Evolutionary conservation across 2,797 vertebrate genomes (phyloP), one percentile per base, ranked within the genome.

Genomic region (Xenops minutus): DNA sequence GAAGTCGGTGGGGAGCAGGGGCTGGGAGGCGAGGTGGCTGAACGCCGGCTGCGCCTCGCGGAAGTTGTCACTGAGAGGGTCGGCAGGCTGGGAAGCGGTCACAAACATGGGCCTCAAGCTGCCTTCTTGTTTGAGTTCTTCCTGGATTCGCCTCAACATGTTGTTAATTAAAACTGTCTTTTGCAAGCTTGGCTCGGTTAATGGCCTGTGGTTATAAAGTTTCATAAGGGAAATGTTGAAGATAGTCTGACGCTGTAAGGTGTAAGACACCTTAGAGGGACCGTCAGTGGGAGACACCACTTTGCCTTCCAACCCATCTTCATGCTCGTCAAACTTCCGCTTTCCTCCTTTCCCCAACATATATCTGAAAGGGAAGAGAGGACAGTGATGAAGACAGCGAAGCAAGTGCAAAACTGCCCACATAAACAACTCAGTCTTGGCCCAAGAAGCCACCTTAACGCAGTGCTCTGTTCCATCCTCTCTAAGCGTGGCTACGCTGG

Each of bases 201-300:
- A 98, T 15, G 99, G 98, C 94, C 99, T 98, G 96, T 99, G 99
- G 98, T 98, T 99, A 94, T 99, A 99, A 94, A 99, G 98, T 98
- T 99, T 99, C 99, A 99, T 99, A 97, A 99, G 98, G 94, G 99
- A 99, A 99, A 99, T 99, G 98, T 99, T 99, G 98, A 99, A 99
- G 98, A 99, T 99, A 98, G 99, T 99, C 98, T 99, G 99, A 83
- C 99, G 98, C 98, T 99, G 99, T 98, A 99, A 98, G 83, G 99
- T 99, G 98, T 99, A 99, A 30, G 99, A 99, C 97, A 99, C 99
- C 98, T 99, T 99, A 92, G 99, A 99, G 76, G 99, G 98, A 96
- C 99, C 99, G 14, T 99, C 99, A 67, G 97, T 96, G 90, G 98
- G 98, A 98, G 98, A 99, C 98, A 99, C 96, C 98, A 98, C 97